Evolutionary conservation across 2,797 vertebrate genomes (phyloP).

Genomic region (Pteropus rufus): DNA sequence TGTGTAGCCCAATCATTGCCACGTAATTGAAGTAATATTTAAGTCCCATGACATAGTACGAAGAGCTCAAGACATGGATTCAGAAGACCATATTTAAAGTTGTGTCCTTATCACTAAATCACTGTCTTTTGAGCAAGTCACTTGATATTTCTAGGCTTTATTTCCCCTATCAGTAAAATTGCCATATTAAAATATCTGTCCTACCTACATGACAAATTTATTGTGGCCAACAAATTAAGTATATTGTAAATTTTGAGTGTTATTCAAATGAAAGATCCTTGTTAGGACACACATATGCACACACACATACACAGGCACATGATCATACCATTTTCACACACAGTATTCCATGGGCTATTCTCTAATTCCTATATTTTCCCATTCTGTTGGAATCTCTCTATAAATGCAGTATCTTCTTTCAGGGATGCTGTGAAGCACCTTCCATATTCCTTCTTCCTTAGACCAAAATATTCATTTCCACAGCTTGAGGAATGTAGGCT

Average conservation of each 20-base stretch:
- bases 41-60: not conserved
- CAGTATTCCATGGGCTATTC: not conserved
- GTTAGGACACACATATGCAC: not conserved
- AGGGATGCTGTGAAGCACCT: not conserved
- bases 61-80: not conserved
- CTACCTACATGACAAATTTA: not conserved
- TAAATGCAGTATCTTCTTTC: not conserved
- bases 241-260: not conserved
- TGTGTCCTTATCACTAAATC: not conserved
- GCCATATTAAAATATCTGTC: not conserved
- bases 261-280: not conserved
- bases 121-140: not conserved
- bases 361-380: not conserved
- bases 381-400: not conserved
- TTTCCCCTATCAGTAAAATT: not conserved
- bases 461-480: not conserved
- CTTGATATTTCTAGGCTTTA: not conserved
- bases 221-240: not conserved
- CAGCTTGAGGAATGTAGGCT: not conserved
- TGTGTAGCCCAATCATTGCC: not conserved
- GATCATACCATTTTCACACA: not conserved
- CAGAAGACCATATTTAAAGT: not conserved
- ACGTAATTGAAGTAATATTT: not conserved
- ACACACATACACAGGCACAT: not conserved
- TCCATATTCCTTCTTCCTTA: not conserved